These are phyloP conservation scores for Scelioninae gen. 1 DNA, from an alignment of 2,888 invertebrate genomes.

Conservation along the genomic window DNA sequence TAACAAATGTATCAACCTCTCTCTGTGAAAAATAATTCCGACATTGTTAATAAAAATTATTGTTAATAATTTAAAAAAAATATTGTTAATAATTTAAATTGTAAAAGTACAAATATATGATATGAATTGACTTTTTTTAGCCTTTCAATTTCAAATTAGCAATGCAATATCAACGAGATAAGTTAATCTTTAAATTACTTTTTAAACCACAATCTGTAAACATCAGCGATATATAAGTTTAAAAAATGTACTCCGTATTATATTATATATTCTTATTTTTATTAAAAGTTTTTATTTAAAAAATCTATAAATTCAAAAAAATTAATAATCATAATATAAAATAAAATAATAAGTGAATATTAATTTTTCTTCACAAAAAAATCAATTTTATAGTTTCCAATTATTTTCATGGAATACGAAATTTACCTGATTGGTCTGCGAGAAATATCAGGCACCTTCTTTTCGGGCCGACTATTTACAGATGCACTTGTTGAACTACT, in stretches of 20 bases:
- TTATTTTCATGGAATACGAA: too few species aligned
- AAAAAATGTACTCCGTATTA: too few species aligned
- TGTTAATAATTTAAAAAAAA: too few species aligned
- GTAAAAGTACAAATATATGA: not conserved
- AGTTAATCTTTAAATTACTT: constrained; percentile 27
- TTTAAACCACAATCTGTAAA: constrained; percentile 31
- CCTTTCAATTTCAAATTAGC: constrained; percentile 34
- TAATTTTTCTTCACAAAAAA: not conserved
- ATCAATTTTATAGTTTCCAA: not conserved
- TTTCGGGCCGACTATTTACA: constrained; percentile 76
- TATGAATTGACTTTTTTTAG: constrained; percentile 25
- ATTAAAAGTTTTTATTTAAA: too few species aligned
- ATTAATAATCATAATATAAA: too few species aligned
- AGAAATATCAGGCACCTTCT: constrained; percentile 87
- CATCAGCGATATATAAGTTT: constrained; percentile 48
- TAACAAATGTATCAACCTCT: constrained; percentile 96
- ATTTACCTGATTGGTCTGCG: constrained; percentile 89
- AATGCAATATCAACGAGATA: constrained; percentile 36
- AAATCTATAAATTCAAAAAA: too few species aligned
- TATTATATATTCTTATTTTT: too few species aligned
- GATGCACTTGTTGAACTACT: too few species aligned
- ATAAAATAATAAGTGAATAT: too few species aligned
- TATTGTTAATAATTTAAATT: too few species aligned
- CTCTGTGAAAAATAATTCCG: too few species aligned
- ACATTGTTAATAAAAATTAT: too few species aligned